A percentile compares a stretch with the other conserved stretches of the same genome.
phyloP scores from a whole-genome alignment of 2,113 vertebrate species.

The Zapus hudsonius region DNA sequence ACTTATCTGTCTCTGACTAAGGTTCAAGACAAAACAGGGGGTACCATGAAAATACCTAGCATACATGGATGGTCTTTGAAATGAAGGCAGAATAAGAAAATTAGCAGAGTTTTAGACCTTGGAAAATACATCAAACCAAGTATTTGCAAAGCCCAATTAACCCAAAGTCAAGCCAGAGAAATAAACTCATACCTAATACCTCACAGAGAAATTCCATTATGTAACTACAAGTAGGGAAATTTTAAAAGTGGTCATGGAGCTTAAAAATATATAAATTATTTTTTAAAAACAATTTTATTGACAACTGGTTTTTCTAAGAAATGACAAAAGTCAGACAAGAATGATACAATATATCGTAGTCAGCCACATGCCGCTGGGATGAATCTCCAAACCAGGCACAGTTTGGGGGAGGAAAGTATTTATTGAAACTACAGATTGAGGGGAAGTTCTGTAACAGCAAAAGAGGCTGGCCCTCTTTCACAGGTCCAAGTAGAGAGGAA shows the following conservation, averaged over 20 bases:
- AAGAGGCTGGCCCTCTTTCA: too few relatives aligned
- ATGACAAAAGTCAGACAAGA: not conserved
- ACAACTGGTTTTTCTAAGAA: not conserved
- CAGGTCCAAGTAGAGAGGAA: too few relatives aligned
- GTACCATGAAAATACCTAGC: not conserved
- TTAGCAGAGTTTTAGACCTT: not conserved
- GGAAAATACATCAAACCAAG: not conserved
- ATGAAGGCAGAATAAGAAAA: constrained; percentile 23
- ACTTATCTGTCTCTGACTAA: too few relatives aligned
- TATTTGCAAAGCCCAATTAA: not conserved
- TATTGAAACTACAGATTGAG: too few relatives aligned
- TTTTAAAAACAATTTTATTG: not conserved
- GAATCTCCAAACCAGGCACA: too few relatives aligned
- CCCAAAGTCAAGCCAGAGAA: not conserved
- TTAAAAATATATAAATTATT: not conserved
- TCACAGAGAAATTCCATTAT: not conserved
- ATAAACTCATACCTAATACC: not conserved
- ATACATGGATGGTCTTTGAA: not conserved
- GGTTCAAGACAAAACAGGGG: not conserved
- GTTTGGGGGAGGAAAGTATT: too few relatives aligned
- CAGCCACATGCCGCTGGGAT: too few relatives aligned
- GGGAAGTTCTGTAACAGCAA: too few relatives aligned
- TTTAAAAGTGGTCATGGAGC: not conserved
- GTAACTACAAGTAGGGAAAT: not conserved
- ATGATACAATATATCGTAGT: not conserved